These are phyloP conservation scores for Oplegnathus fasciatus DNA, from an alignment of 2,113 vertebrate genomes.

Conservation along the genomic window DNA sequence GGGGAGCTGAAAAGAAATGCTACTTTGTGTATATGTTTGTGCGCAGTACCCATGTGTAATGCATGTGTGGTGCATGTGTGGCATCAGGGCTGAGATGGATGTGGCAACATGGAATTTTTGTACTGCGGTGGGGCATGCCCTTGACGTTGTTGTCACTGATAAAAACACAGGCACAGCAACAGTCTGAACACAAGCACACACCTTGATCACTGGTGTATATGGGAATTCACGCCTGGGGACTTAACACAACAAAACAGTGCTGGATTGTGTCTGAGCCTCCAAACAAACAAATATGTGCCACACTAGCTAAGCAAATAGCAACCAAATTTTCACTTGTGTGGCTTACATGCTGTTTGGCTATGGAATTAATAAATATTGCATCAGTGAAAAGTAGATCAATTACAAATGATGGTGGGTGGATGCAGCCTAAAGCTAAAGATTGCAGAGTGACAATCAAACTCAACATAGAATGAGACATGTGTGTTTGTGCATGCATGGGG, in stretches of 20 bases:
- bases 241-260: constrained; percentile 52
- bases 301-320: constrained; percentile 52
- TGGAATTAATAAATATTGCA: constrained; percentile 62
- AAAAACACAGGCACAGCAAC: constrained; percentile 50
- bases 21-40: constrained; percentile 20
- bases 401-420: constrained; percentile 45
- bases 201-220: constrained; percentile 69
- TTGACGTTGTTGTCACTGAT: constrained; percentile 62
- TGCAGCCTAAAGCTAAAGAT: constrained; percentile 57
- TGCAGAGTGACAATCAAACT: constrained; percentile 58
- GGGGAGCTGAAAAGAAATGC: constrained; percentile 35
- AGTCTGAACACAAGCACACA: constrained; percentile 55
- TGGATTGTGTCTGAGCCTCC: constrained; percentile 50
- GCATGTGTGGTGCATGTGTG: constrained; percentile 28
- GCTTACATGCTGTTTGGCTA: constrained; percentile 33
- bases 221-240: constrained; percentile 62
- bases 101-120: constrained; percentile 39
- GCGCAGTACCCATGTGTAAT: constrained; percentile 37
- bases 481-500: constrained; percentile 19
- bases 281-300: constrained; percentile 47
- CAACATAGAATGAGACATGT: constrained; percentile 38
- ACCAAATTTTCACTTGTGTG: constrained; percentile 41
- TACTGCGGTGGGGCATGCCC: constrained; percentile 61
- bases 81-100: constrained; percentile 45
- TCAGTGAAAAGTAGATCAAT: constrained; percentile 59